Conservation (phyloP, 2,888 invertebrate species). For the Lissonota sp. region DNA sequence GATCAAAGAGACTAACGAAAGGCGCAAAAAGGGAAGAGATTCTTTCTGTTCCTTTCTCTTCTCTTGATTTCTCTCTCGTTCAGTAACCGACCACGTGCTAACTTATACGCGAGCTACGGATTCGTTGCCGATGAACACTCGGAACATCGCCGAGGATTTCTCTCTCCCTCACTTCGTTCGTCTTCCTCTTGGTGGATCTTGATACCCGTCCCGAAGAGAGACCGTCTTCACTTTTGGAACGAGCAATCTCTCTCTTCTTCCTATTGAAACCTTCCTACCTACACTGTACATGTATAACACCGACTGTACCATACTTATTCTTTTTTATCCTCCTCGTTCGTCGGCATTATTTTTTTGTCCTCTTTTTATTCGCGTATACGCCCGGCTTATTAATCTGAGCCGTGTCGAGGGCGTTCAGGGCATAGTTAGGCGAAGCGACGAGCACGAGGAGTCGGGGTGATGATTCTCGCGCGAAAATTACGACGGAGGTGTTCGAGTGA, state of each 20-base stretch:
- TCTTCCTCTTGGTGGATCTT: conserved; percentile 37
- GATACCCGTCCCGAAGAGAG: conserved; percentile 48
- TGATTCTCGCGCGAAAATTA: conserved; percentile 63
- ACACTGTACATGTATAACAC: not conserved
- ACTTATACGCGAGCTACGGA: conserved; percentile 82
- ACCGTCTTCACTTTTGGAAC: conserved; percentile 53
- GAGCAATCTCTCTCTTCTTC: conserved; percentile 49
- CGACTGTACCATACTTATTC: conserved; percentile 53
- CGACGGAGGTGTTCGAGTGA: conserved; percentile 61
- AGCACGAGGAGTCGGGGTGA: conserved; percentile 53
- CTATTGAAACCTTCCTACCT: conserved; percentile 4
- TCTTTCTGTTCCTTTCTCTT: conserved; percentile 54
- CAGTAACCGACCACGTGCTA: conserved; percentile 79
- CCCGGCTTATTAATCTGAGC: conserved; percentile 66
- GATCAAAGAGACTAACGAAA: conserved; percentile 45
- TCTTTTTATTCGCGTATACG: conserved; percentile 57
- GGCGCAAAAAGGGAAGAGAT: conserved; percentile 32
- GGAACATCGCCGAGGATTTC: conserved; percentile 54
- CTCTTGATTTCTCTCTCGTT: conserved; percentile 57
- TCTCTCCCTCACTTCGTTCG: conserved; percentile 35
- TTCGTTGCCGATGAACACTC: conserved; percentile 65
- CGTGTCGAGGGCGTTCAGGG: conserved; percentile 62
- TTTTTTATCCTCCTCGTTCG: conserved; percentile 35
- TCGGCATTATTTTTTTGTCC: conserved; percentile 18
- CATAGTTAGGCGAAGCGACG: conserved; percentile 37